Base-by-base conservation (phyloP, 2,888 invertebrate species). In the Arge pagana region DNA sequence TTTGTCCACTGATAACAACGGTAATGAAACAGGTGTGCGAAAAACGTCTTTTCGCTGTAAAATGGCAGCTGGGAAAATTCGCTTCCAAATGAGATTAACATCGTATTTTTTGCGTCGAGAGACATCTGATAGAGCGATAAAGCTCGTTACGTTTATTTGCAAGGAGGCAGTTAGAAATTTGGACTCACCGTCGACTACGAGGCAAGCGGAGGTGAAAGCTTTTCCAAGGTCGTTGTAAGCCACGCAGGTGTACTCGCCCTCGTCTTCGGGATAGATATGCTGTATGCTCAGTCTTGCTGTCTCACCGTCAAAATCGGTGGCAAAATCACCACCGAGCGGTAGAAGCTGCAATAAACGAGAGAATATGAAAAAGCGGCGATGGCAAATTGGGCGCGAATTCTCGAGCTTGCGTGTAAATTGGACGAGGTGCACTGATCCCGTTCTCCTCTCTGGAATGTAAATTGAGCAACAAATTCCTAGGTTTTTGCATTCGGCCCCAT, bases 171-270 rank as follows among this genome's bases (percentile, higher is more conserved):
- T 36, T 18, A 15, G 21, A 8, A 23, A 39, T 33, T 31, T 19
- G 53, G 49, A 78, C 81, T 83, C 75, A 89, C 89, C 85, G 71
- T 92, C 90, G 10, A 93, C 91, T 36, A 91, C 84, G 10, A 93
- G 83, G 67, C 90, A 90, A n/a, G 91, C 90, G 16, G 88, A 88
- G 7, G 92, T 90, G 55, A 84, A 84, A 23, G 86, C 87, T 73
- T 86, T 87, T 41, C 96, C 96, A 49, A 93, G 83, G 58, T 86
- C 85, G 72, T 94, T 95, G 69, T 84, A 85, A 1, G 90, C 93
- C 35, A 90, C 85, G 68, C 94, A 94, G 0, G 86, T 85, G 75
- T 93, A 95, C 63, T 90, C 90, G 50, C 94, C 95, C 74, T 94
- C 93, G 68, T 95, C 94, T 67, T 93, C 93, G 0, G 90, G 89